Percentiles rank a stretch among this genome's conserved stretches.
Conservation (phyloP, 2,888 invertebrate species). For the Nemotelus nigrinus region DNA sequence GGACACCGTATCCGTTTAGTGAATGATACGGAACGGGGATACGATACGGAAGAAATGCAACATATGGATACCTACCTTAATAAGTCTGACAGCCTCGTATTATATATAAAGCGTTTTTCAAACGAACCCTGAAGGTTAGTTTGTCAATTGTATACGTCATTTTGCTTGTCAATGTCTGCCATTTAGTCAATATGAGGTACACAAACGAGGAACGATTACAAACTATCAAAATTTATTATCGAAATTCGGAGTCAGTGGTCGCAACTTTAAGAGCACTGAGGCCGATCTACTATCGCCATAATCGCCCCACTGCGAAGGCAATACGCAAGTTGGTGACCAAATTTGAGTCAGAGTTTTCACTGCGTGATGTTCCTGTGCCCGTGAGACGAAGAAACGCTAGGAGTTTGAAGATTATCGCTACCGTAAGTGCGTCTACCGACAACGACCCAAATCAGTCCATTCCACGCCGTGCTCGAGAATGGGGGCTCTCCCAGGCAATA, state of each 20-base stretch:
- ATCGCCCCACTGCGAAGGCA: not conserved
- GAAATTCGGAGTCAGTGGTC: not conserved
- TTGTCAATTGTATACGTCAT: no score
- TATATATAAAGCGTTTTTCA: no score
- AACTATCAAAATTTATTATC: not conserved
- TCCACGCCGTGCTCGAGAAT: conserved; percentile 37
- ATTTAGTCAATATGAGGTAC: not conserved
- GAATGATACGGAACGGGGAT: no score
- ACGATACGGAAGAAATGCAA: no score
- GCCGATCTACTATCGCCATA: not conserved
- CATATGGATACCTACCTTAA: no score
- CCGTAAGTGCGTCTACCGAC: conserved; percentile 30
- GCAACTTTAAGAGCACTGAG: not conserved
- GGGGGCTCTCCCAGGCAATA: conserved; percentile 21
- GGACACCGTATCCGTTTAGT: no score
- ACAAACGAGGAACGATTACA: not conserved
- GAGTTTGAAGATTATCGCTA: conserved; percentile 43
- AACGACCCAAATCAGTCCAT: conserved; percentile 34
- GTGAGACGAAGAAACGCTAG: not conserved
- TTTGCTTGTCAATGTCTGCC: no score
- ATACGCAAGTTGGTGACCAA: not conserved
- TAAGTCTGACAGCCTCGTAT: no score
- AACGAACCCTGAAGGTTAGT: no score
- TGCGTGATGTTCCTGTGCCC: not conserved
- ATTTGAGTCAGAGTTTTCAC: not conserved